phyloP scores from a whole-genome alignment of 2,113 vertebrate species.

The Solenodon paradoxus region DNA sequence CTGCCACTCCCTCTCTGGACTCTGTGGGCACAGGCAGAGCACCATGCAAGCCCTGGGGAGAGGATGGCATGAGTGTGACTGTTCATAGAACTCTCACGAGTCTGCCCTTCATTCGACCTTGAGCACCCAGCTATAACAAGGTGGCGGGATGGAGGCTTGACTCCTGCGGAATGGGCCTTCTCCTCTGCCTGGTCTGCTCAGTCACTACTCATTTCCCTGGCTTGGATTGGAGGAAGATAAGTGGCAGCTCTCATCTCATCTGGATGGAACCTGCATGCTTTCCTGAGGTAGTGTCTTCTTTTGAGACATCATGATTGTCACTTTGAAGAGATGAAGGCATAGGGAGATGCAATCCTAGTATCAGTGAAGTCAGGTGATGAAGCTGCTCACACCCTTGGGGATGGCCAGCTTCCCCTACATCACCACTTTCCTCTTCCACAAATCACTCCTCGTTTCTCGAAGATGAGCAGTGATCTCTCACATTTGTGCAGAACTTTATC shows the following conservation, averaged over 20 bases:
- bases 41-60: conserved; percentile 53
- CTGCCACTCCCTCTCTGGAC: conserved; percentile 60
- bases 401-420: not conserved
- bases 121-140: not conserved
- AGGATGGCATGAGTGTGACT: not conserved
- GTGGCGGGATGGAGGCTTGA: not conserved
- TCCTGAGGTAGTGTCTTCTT: not conserved
- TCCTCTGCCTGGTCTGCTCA: not conserved
- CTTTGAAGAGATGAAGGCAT: not conserved
- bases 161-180: too few relatives aligned
- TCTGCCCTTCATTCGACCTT: not conserved
- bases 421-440: not conserved
- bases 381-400: not conserved
- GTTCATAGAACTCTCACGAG: not conserved
- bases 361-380: not conserved
- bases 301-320: not conserved
- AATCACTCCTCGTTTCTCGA: not conserved
- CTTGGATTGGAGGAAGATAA: not conserved
- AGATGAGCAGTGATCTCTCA: not conserved
- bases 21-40: conserved; percentile 55
- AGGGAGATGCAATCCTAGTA: not conserved
- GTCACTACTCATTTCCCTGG: not conserved
- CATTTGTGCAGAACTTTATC: not conserved
- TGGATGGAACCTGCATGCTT: not conserved
- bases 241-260: rapidly evolving